Conservation (phyloP, 2,113 vertebrate species). For the Clarias batrachus region DNA sequence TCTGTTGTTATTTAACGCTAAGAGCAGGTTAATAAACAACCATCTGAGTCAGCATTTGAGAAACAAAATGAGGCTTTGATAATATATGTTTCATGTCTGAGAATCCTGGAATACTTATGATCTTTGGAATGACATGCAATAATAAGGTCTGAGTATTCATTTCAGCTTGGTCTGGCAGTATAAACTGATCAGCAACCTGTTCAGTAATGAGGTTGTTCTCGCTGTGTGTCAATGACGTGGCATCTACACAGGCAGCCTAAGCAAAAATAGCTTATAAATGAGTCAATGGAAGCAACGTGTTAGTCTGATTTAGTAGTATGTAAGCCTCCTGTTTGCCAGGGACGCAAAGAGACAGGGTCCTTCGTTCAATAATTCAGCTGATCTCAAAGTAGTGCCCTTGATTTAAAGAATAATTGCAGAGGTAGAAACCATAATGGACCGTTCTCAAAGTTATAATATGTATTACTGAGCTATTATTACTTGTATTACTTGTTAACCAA, state of each 20-base stretch:
- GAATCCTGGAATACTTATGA: not conserved
- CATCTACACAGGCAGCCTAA: not conserved
- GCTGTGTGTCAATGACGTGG: not conserved
- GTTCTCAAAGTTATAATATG: not conserved
- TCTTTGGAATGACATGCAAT: not conserved
- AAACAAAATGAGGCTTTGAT: not conserved
- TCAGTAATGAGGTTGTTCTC: not conserved
- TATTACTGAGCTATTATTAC: not conserved
- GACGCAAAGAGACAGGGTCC: not conserved
- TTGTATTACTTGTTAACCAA: not conserved
- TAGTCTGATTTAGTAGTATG: not conserved
- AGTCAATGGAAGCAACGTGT: not conserved
- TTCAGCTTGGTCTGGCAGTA: not conserved
- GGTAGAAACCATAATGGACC: not conserved
- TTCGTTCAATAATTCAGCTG: not conserved
- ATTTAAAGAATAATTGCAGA: not conserved
- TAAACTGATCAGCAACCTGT: not conserved
- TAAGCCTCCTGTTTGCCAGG: not conserved
- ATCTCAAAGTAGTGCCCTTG: not conserved
- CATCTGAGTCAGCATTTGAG: constrained; percentile 30
- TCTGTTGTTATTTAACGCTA: constrained; percentile 52
- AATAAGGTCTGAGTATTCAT: not conserved
- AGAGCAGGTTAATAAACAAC: constrained; percentile 59
- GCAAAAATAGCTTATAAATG: not conserved
- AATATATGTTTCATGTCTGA: not conserved